phyloP scores from a whole-genome alignment of 2,113 vertebrate genomes.

The Ahaetulla prasina region DNA sequence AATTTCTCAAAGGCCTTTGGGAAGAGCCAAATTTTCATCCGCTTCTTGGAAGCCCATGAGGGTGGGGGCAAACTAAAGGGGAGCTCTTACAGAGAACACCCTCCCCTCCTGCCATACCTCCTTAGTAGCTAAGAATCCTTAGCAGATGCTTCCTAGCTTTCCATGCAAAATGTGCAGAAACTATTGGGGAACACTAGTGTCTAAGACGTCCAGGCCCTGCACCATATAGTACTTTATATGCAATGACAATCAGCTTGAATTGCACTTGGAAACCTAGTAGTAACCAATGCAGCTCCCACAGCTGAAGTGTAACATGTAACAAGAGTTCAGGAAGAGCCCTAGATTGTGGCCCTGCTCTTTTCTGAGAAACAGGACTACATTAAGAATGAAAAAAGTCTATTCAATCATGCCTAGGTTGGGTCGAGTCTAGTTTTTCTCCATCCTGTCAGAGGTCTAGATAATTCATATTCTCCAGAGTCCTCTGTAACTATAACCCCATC shows the following conservation, averaged over 20 bases:
- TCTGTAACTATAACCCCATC: not conserved
- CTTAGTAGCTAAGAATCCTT: not conserved
- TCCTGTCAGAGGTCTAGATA: not conserved
- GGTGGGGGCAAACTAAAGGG: not conserved
- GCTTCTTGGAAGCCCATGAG: not conserved
- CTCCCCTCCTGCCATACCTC: not conserved
- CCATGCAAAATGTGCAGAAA: not conserved
- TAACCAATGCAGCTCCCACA: not conserved
- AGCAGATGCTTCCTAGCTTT: not conserved
- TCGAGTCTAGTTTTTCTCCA: not conserved
- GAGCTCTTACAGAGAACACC: not conserved
- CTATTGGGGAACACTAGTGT: not conserved
- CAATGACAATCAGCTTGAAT: not conserved
- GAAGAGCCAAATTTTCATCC: not conserved
- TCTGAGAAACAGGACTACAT: not conserved
- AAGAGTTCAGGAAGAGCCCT: not conserved
- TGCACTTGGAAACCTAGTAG: not conserved
- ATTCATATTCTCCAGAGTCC: not conserved
- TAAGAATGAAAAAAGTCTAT: not conserved
- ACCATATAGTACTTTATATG: not conserved
- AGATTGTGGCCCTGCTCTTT: not conserved
- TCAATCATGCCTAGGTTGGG: not conserved
- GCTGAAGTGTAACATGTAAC: not conserved
- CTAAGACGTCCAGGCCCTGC: not conserved
- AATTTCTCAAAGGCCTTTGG: not conserved